Evolutionary conservation across 2,113 vertebrate genomes (phyloP), one percentile per base, ranked within the genome.

Genomic region (Rhabdornis inornatus): DNA sequence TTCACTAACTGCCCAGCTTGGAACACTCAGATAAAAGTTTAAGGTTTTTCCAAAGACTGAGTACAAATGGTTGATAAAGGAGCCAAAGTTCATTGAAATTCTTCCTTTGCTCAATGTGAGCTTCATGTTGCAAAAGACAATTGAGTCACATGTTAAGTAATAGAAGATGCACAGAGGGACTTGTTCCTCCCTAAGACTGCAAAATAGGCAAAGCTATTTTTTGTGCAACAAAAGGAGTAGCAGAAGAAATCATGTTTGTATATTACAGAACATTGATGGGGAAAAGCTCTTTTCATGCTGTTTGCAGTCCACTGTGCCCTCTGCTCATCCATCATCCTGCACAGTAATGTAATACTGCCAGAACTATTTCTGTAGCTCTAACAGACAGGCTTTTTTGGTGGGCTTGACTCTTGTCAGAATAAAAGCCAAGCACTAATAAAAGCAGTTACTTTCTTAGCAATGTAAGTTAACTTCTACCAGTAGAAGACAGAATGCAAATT

Each of bases 111-210:
- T 86, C 64, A 19, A 16, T 61, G 80, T 64, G 72, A 90, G 63
- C 92, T 90, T 70, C 69, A 31, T 79, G 45, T 90, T 95, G 72
- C 90, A 92, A 93, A 91, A 79, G 49, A 90, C 65, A 75, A 56
- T 92, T 76, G 80, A 89, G 80, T 94, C 94, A 87, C 44, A 23
- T 79, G 44, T 80, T 82, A 81, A 94, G 77, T 90, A 95, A 94
- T 2, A 84, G 50, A 94, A 87, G 72, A 95, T 89, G 80, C 83
- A 71, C 25, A 78, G 83, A 87, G 72, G 57, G 68, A 72, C 25
- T 92, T 81, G 71, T 31, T 87, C 47, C n/a, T 77, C 45, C 37
- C 37, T 37, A 20, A 57, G 65, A 33, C 79, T 88, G 79, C 17
- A 86, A 70, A 91, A 66, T 7, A 86, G 71, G 33, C 30, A 15